Base-by-base conservation (phyloP, 2,797 vertebrate genomes). In the Gephyroberyx darwinii region DNA sequence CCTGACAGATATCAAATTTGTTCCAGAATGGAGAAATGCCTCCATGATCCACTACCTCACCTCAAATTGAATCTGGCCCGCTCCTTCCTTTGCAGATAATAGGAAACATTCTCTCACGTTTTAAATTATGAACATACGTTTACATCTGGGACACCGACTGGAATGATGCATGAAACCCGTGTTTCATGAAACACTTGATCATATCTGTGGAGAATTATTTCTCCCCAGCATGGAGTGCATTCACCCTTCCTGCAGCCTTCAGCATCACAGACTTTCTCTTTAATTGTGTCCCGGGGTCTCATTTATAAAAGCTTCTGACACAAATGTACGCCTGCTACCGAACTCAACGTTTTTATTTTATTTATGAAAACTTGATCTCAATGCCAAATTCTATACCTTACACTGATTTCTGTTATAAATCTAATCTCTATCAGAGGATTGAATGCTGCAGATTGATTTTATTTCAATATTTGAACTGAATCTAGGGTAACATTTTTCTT, bases 1-100 rank as follows among this genome's bases (percentile, higher is more conserved):
- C 75, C 81, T 86, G 90, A 89, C 81, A 48, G 80, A 89, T 87
- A 86, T 90, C 84, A 90, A 89, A 90, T 90, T 83, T 90, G 86
- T 84, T 88, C 84, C 85, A 65, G 81, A 86, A 76, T 83, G 84
- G 74, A 65, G 82, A 83, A 87, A 84, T 66, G 85, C 83, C 84
- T 89, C 88, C 83, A 88, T 86, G 88, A 88, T 85, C 87, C 88
- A 86, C 86, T 82, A 86, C 85, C 86, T 89, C 75, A 48, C 45
- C 81, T 84, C 70, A 89, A 89, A 91, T 89, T 88, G 86, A 91
- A 88, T 90, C 84, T 68, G 78, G 71, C 60, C 66, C 61, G 65
- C 84, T 82, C 72, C 74, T 59, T 78, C 82, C 33, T 82, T 68
- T 35, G 75, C 88, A 82, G 86, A 90, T 90, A 88, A 86, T 88